phyloP scores from a whole-genome alignment of 2,113 vertebrate genomes.

The Macroglossus sobrinus region DNA sequence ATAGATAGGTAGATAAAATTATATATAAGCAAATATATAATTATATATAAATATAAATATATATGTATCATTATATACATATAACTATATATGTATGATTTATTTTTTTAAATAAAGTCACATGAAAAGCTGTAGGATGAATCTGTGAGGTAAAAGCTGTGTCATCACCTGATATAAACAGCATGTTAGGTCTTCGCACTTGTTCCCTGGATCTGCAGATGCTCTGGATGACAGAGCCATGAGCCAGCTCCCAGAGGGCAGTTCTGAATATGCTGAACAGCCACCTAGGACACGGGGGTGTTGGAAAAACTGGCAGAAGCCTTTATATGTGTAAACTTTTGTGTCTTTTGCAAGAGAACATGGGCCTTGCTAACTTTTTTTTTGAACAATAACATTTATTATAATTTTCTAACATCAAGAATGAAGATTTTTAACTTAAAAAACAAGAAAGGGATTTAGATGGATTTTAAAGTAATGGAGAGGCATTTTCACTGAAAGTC shows the following conservation, averaged over 20 bases:
- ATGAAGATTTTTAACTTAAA: slow-evolving; percentile 28
- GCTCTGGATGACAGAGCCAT: neutral
- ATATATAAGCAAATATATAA: too few species aligned
- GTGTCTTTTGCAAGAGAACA: neutral
- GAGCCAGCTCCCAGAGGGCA: neutral
- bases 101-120: neutral
- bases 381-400: neutral
- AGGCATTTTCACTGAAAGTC: neutral
- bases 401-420: neutral
- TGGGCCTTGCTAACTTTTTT: neutral
- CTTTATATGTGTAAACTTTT: neutral
- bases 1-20: too few species aligned
- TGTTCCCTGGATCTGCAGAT: neutral
- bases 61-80: neutral
- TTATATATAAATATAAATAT: neutral
- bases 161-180: neutral
- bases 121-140: neutral
- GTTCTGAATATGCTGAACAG: neutral
- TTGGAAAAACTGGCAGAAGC: neutral
- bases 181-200: neutral
- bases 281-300: neutral
- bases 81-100: neutral
- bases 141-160: neutral
- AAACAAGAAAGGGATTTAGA: neutral
- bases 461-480: neutral